phyloP scores from a whole-genome alignment of 2,888 invertebrate species.

The Ligdia adustata region DNA sequence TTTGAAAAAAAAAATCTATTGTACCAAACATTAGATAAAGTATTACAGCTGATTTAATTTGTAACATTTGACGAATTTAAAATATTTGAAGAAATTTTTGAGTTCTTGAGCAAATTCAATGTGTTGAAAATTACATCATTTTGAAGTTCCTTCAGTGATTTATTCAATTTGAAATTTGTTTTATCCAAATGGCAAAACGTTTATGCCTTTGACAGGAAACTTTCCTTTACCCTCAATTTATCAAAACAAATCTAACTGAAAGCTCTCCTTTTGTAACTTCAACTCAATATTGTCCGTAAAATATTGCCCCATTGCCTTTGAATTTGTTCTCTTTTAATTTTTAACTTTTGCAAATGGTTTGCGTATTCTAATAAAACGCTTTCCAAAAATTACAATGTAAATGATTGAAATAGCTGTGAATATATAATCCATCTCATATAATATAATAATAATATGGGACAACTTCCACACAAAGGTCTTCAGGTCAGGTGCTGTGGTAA shows the following conservation, averaged over 20 bases:
- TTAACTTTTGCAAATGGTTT: slow-evolving; percentile 12
- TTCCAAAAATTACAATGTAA: no score
- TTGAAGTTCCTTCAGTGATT: slow-evolving; percentile 31
- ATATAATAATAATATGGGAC: no score
- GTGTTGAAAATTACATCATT: slow-evolving; percentile 21
- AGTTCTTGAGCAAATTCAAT: slow-evolving; percentile 23
- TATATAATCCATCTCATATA: no score
- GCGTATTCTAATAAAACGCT: background rate
- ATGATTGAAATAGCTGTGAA: no score
- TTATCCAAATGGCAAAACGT: slow-evolving; percentile 43
- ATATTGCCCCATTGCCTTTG: slow-evolving; percentile 33
- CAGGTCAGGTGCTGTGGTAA: no score
- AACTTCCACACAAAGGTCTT: no score
- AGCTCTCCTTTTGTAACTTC: slow-evolving; percentile 38
- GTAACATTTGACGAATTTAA: slow-evolving; percentile 1
- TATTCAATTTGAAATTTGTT: slow-evolving; percentile 44
- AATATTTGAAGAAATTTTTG: slow-evolving; percentile 21
- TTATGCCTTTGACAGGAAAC: slow-evolving; percentile 48
- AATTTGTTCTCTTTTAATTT: slow-evolving; percentile 21
- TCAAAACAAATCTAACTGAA: slow-evolving; percentile 53
- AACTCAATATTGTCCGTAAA: slow-evolving; percentile 42
- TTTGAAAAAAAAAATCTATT: background rate
- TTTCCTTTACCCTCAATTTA: slow-evolving; percentile 51
- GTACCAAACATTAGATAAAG: background rate
- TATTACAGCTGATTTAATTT: slow-evolving; percentile 1